These are phyloP conservation scores for Drosophila tsacasi DNA, from an alignment of 1,140 invertebrate genomes.

Conservation along the genomic window DNA sequence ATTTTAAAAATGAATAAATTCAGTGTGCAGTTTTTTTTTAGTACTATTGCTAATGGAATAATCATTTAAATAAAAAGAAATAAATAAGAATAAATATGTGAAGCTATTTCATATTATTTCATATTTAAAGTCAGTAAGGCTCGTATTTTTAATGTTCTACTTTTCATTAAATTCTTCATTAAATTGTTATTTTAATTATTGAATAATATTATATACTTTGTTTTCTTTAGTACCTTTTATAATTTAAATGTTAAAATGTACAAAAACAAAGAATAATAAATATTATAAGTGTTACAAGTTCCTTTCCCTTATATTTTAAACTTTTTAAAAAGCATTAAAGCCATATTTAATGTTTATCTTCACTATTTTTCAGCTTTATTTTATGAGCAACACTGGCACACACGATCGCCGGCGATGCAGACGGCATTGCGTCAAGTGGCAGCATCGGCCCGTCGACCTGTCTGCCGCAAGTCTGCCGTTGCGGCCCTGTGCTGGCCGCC, in stretches of 20 bases:
- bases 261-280: background rate
- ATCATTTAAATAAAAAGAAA: background rate
- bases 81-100: background rate
- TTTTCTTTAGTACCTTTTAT: background rate
- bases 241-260: background rate
- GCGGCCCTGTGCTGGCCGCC: background rate
- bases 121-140: too few relatives aligned
- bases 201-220: background rate
- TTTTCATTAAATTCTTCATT: background rate
- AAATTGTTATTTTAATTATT: background rate
- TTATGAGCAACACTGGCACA: constrained; percentile 21
- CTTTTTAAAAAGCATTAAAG: too few relatives aligned
- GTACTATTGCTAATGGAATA: background rate
- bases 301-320: too few relatives aligned
- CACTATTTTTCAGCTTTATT: background rate
- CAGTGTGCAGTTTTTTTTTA: too few relatives aligned
- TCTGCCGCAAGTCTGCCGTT: constrained; percentile 71
- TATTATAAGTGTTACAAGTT: too few relatives aligned
- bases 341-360: too few relatives aligned
- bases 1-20: background rate
- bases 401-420: constrained; percentile 65
- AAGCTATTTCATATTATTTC: too few relatives aligned
- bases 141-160: too few relatives aligned
- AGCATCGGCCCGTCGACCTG: constrained; percentile 72
- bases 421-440: constrained; percentile 76